Percentiles rank a stretch among this genome's conserved stretches.
Conservation (phyloP, 37 sponge, comb jelly and placozoan genomes). For the Spongia lamella region DNA sequence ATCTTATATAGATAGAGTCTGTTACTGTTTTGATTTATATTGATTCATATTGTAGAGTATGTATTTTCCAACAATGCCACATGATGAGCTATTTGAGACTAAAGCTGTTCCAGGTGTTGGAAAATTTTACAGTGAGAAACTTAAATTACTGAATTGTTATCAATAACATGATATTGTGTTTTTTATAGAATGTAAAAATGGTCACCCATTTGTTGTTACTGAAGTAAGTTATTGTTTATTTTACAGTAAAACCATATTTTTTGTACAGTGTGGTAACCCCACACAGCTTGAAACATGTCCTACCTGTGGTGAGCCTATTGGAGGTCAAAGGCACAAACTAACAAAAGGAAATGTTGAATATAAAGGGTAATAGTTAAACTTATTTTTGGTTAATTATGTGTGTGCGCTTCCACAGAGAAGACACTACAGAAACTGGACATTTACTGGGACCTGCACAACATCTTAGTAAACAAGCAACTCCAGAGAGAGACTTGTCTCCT, state of each 20-base stretch:
- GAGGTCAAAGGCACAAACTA: background rate
- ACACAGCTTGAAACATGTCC: conserved; percentile 34
- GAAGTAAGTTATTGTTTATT: conserved; percentile 31
- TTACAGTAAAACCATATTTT: too few relatives aligned
- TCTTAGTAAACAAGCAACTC: conserved; percentile 26
- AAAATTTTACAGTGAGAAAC: background rate
- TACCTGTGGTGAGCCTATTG: conserved; percentile 3
- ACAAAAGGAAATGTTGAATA: background rate
- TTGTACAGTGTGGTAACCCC: conserved; percentile 50
- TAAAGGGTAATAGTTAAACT: background rate
- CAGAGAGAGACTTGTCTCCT: conserved; percentile 60
- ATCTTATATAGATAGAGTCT: too few relatives aligned
- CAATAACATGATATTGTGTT: too few relatives aligned
- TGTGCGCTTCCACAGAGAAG: conserved; percentile 14
- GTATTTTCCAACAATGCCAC: conserved; percentile 70
- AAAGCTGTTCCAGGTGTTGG: background rate
- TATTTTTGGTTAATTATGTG: too few relatives aligned
- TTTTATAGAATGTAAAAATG: conserved; percentile 58
- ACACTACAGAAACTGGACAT: conserved; percentile 70
- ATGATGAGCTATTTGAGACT: conserved; percentile 17
- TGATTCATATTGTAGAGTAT: too few relatives aligned
- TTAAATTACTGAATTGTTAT: background rate
- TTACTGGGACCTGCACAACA: conserved; percentile 34
- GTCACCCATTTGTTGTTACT: conserved; percentile 71
- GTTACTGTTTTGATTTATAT: too few relatives aligned